These are phyloP conservation scores for Atherinosoma microstoma DNA, from an alignment of 2,797 vertebrate genomes.

Conservation along the genomic window DNA sequence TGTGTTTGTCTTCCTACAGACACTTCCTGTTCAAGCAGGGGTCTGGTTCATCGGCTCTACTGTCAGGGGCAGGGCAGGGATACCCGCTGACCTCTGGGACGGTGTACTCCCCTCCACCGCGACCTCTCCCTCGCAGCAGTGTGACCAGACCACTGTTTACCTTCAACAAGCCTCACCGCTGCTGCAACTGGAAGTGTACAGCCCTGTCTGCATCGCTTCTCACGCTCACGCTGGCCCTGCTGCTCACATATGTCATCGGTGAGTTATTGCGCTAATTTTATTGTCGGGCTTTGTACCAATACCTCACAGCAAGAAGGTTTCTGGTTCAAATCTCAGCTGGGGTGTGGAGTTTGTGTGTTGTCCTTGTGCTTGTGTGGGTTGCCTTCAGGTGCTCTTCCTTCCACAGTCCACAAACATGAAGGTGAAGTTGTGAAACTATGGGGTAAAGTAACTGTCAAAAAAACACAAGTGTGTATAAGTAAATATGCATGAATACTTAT, in stretches of 20 bases:
- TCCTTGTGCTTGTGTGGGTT: background rate
- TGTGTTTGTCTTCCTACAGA: slow-evolving; percentile 71
- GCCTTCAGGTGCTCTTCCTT: background rate
- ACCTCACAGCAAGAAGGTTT: background rate
- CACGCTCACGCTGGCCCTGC: slow-evolving; percentile 90
- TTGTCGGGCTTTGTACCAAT: background rate
- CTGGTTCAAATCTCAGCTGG: background rate
- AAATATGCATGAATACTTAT: too few species aligned
- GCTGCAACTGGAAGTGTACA: slow-evolving; percentile 97
- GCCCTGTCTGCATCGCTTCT: slow-evolving; percentile 93
- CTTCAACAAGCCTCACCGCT: slow-evolving; percentile 96
- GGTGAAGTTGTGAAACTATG: background rate
- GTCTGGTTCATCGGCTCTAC: slow-evolving; percentile 93
- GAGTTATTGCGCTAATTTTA: slow-evolving; percentile 69
- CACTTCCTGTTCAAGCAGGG: slow-evolving; percentile 98
- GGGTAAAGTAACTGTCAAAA: background rate
- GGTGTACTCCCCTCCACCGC: slow-evolving; percentile 94
- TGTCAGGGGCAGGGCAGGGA: slow-evolving; percentile 94
- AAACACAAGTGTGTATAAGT: too few species aligned
- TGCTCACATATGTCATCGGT: slow-evolving; percentile 96
- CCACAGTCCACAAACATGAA: background rate
- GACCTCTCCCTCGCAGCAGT: slow-evolving; percentile 93
- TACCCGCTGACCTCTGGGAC: slow-evolving; percentile 96
- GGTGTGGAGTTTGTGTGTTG: background rate
- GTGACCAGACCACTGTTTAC: slow-evolving; percentile 95